phyloP scores from a whole-genome alignment of 2,797 vertebrate genomes.

The Myotis daubentonii region DNA sequence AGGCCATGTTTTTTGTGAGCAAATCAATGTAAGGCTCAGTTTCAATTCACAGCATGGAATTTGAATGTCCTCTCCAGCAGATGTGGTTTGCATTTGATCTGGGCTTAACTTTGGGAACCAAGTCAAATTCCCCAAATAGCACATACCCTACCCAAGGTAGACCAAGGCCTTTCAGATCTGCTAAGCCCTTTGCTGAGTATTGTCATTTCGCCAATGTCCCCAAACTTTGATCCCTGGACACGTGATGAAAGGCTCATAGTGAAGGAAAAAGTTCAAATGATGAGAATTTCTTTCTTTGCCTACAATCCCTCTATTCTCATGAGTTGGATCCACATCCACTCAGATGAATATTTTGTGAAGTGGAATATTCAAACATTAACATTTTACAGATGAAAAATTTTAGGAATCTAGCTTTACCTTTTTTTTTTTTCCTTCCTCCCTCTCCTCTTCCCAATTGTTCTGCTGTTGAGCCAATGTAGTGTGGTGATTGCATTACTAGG shows the following conservation, averaged over 20 bases:
- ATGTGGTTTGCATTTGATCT: constrained; percentile 26
- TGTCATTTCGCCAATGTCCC: background rate
- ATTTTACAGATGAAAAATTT: constrained; percentile 50
- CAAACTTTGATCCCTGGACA: background rate
- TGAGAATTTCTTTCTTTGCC: constrained; percentile 38
- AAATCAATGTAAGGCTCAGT: background rate
- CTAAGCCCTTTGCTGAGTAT: background rate
- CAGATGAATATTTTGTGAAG: constrained; percentile 32
- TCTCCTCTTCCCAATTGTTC: constrained; percentile 56
- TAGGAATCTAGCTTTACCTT: background rate
- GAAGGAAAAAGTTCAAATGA: constrained; percentile 36
- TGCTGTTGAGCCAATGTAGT: constrained; percentile 36
- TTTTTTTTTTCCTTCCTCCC: background rate
- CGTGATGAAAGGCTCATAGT: constrained; percentile 20
- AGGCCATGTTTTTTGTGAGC: constrained; percentile 25
- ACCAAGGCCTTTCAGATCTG: background rate
- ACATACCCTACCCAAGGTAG: background rate
- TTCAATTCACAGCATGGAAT: background rate
- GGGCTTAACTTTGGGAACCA: constrained; percentile 3
- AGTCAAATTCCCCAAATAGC: background rate
- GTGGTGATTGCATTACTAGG: constrained; percentile 23
- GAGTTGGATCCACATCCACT: background rate
- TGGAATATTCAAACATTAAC: background rate
- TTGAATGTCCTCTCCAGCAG: background rate
- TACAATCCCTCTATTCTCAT: background rate